Evolutionary conservation across 2,888 invertebrate species (phyloP).

Genomic region (Molorchus minor): DNA sequence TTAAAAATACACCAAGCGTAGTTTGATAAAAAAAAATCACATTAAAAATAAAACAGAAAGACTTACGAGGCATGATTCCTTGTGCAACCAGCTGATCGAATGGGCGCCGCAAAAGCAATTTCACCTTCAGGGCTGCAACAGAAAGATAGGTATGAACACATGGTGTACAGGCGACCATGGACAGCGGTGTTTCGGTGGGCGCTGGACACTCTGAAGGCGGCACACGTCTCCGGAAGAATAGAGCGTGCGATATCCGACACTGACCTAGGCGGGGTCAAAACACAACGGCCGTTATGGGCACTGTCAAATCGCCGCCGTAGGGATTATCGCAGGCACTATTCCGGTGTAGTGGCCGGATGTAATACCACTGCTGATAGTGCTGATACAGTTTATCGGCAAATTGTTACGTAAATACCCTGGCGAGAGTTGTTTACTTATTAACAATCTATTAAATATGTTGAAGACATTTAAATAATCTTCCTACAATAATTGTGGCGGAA

Average conservation of each 20-base stretch:
- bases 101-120: conserved; percentile 93
- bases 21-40: conserved; percentile 7
- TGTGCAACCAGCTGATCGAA: conserved; percentile 96
- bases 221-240: conserved; percentile 49
- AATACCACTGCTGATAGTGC: conserved; percentile 15
- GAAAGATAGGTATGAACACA: conserved; percentile 25
- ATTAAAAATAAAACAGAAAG: conserved; percentile 20
- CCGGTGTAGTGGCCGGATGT: conserved; percentile 16
- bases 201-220: conserved; percentile 34
- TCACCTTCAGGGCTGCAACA: conserved; percentile 92
- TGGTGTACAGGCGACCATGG: conserved; percentile 32
- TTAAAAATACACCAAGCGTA: background rate
- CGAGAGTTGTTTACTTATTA: conserved; percentile 19
- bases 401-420: conserved; percentile 29
- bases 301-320: background rate
- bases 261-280: conserved; percentile 41
- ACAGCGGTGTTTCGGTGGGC: conserved; percentile 27
- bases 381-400: conserved; percentile 6
- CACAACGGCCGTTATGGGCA: conserved; percentile 14
- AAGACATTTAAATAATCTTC: background rate
- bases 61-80: conserved; percentile 99
- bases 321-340: conserved; percentile 17
- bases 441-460: background rate
- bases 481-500: too few species aligned
- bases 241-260: conserved; percentile 51